Percentiles rank a stretch among this genome's conserved stretches.
Evolutionary conservation across 2,113 vertebrate genomes (phyloP).

Genomic region (Cephalopterus ornatus): DNA sequence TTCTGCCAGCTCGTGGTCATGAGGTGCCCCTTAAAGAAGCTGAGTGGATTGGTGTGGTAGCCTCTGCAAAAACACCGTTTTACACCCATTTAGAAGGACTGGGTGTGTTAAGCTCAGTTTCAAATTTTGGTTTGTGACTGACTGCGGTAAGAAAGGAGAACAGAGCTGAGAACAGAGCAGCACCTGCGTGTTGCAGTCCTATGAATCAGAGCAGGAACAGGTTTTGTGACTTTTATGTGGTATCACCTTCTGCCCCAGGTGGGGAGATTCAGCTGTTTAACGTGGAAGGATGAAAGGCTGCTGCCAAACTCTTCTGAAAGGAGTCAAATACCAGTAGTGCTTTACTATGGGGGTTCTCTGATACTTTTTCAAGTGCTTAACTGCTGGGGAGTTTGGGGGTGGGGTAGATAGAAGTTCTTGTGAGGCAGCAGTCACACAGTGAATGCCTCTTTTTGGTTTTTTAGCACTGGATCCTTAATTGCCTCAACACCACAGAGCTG

Average conservation of each 20-base stretch:
- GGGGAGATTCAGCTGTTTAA: neutral
- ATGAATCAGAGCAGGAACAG: neutral
- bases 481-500: neutral
- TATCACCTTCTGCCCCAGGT: neutral
- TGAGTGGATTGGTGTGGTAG: neutral
- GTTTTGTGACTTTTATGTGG: neutral
- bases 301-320: neutral
- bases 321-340: neutral
- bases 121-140: neutral
- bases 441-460: neutral
- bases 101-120: neutral
- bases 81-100: neutral
- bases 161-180: neutral
- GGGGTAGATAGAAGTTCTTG: neutral
- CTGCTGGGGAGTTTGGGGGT: neutral
- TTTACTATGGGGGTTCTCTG: neutral
- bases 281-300: neutral
- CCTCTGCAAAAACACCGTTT: neutral
- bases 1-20: neutral
- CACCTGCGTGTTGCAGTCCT: fast-evolving
- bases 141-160: neutral
- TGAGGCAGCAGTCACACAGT: neutral
- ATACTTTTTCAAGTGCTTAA: neutral
- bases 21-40: neutral
- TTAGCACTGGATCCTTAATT: neutral